Evolutionary conservation across 2,113 vertebrate genomes (phyloP), one percentile per base, ranked within the genome.

Genomic region (Amazona vittata): DNA sequence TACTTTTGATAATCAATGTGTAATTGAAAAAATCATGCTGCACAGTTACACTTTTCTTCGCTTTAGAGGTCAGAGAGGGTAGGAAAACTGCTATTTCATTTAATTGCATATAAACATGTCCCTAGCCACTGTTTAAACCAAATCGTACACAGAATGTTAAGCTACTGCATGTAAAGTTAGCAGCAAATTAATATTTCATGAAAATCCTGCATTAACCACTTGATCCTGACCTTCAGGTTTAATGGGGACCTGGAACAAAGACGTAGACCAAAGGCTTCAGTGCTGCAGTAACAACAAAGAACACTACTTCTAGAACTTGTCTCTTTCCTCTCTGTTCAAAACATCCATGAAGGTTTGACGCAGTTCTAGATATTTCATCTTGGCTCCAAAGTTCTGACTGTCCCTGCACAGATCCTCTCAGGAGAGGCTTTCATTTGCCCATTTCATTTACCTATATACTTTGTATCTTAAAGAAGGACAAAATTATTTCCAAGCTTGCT

Each of bases 91-190:
- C 47, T 79, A 95, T 96, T 95, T 93, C 67, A 63, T 95, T 94
- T 92, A 95, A 97, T 96, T 96, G 89, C 85, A 44, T 91, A 95
- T 93, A 96, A 97, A 96, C 89, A 83, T 90, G 91, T 97, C 93
- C 90, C 95, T 37, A 96, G 95, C 60, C 88, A 89, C 95, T 79
- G 80, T 75, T 97, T 93, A 96, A 96, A 35, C 55, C 90, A 92
- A 92, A 83, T 55, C 3, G 0, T 92, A 97, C 77, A 89, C 21
- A 74, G 80, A 95, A 95, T 91, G 73, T 96, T 96, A 95, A 96
- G 92, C 64, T 92, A 90, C 73, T 86, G 47, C 50, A 71, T 94
- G 43, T 93, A 83, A 96, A 97, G 91, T 95, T 95, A 80, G 81
- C 44, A 94, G 60, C 50, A 96, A 93, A 96, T 97, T 96, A 96